Percentiles rank a stretch among this genome's conserved stretches.
Evolutionary conservation across 2,888 invertebrate species (phyloP).

Genomic region (Nasonovia ribisnigri): DNA sequence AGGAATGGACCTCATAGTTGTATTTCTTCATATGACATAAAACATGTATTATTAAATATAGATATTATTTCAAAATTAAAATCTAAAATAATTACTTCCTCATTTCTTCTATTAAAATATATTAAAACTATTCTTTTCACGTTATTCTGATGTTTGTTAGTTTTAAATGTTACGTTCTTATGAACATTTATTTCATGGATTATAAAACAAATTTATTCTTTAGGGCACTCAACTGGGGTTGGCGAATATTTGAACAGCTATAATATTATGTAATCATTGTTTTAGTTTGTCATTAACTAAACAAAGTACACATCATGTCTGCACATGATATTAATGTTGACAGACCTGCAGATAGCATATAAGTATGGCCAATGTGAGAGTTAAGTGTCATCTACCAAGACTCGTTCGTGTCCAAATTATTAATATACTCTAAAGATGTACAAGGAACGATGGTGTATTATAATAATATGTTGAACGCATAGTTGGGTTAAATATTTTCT

Average conservation of each 20-base stretch:
- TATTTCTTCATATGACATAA: not conserved
- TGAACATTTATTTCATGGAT: not conserved
- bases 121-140: not conserved
- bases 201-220: not conserved
- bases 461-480: not conserved
- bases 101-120: not conserved
- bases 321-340: not conserved
- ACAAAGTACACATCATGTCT: not conserved
- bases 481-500: not conserved
- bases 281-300: not conserved
- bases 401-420: not conserved
- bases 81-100: not conserved
- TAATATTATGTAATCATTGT: not conserved
- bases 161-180: not conserved
- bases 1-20: too few relatives aligned
- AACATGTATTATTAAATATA: not conserved
- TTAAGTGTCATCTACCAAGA: not conserved
- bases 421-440: conserved; percentile 4
- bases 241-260: not conserved
- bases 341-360: not conserved
- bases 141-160: too few relatives aligned
- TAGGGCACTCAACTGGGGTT: not conserved
- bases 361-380: not conserved
- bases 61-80: not conserved
- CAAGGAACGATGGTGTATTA: not conserved